Evolutionary conservation across 2,888 invertebrate species (phyloP).

Genomic region (Platycnemis pennipes): DNA sequence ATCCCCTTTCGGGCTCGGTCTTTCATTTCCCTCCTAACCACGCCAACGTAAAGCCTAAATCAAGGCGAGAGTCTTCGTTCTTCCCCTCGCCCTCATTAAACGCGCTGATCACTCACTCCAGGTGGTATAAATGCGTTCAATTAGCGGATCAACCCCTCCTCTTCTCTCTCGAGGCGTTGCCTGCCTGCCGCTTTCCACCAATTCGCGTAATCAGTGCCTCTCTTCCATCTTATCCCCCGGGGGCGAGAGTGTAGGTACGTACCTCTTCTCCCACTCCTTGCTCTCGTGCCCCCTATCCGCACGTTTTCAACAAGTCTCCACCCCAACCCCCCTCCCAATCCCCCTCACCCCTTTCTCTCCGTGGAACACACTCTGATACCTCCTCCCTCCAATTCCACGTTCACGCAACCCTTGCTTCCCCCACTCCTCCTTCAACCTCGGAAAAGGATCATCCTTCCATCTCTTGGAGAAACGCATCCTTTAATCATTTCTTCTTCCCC

Average conservation of each 20-base stretch:
- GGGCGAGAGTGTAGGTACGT: not conserved
- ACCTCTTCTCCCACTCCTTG: not conserved
- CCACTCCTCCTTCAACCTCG: not conserved
- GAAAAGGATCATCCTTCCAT: not conserved
- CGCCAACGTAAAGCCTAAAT: not conserved
- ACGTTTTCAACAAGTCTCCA: not conserved
- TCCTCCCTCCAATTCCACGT: not conserved
- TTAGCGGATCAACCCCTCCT: conserved; percentile 27
- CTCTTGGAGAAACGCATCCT: not conserved
- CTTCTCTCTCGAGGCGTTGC: not conserved
- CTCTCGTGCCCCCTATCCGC: not conserved
- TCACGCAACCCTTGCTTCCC: not conserved
- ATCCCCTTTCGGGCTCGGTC: not conserved
- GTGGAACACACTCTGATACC: not conserved
- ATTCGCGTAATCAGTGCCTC: conserved; percentile 49
- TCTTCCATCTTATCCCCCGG: conserved; percentile 23
- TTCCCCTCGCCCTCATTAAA: conserved; percentile 53
- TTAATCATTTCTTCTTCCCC: not conserved
- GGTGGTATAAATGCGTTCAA: conserved; percentile 35
- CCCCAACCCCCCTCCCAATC: not conserved
- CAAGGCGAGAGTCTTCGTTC: not conserved
- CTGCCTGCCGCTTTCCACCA: conserved; percentile 35
- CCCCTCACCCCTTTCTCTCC: too few relatives aligned
- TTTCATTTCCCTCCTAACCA: not conserved
- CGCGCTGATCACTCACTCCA: conserved; percentile 49